Evolutionary conservation across 2,888 invertebrate genomes (phyloP).

Genomic region (Pelosia muscerda): DNA sequence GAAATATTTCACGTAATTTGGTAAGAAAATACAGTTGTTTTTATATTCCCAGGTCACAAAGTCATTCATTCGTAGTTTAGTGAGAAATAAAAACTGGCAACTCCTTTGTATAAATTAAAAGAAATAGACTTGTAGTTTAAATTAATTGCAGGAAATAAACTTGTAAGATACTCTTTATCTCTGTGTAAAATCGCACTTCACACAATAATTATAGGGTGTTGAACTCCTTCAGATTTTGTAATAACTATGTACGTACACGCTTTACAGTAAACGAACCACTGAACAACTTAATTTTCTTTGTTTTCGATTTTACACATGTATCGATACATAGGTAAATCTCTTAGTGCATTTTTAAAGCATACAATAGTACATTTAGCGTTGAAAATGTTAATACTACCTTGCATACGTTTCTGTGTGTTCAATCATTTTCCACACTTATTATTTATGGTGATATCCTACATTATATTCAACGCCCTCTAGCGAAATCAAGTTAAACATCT

Average conservation of each 20-base stretch:
- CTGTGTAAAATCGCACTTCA: not conserved
- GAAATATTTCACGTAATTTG: not conserved
- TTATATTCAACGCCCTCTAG: too few relatives aligned
- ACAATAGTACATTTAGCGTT: not conserved
- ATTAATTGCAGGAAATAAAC: not conserved
- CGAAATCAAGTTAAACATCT: not conserved
- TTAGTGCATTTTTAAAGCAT: not conserved
- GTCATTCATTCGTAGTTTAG: not conserved
- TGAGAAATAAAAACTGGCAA: not conserved
- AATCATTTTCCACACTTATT: not conserved
- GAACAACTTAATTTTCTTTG: not conserved
- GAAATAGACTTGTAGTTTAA: not conserved
- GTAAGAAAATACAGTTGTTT: conserved; percentile 3
- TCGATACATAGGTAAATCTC: not conserved
- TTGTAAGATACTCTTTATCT: conserved; percentile 1
- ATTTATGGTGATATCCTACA: not conserved
- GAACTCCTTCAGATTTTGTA: conserved; percentile 9
- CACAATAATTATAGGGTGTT: not conserved
- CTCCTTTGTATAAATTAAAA: not conserved
- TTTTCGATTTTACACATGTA: not conserved
- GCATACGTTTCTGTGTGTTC: not conserved
- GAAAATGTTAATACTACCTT: not conserved
- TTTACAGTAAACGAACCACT: not conserved
- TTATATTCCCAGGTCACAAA: conserved; percentile 1
- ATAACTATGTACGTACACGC: not conserved